phyloP scores from a whole-genome alignment of 1,140 invertebrate genomes.

The Leptonema lineaticorne region DNA sequence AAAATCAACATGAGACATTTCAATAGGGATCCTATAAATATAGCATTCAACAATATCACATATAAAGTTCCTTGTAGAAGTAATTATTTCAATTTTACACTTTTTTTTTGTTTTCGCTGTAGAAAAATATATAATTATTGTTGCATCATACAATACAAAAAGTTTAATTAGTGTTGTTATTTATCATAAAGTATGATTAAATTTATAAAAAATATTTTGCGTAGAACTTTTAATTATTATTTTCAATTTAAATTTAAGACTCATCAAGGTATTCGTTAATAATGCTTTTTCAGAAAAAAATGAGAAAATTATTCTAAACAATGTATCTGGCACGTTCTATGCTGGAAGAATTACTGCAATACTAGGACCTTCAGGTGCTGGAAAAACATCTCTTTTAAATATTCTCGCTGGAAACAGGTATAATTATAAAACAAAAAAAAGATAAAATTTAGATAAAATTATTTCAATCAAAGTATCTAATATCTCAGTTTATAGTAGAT shows the following conservation, averaged over 20 bases:
- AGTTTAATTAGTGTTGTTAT: no score
- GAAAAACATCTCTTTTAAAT: slow-evolving; percentile 79
- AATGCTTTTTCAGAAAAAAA: slow-evolving; percentile 28
- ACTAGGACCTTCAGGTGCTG: slow-evolving; percentile 84
- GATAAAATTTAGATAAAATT: no score
- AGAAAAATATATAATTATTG: no score
- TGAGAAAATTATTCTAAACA: slow-evolving; percentile 63
- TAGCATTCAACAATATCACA: slow-evolving; percentile 31
- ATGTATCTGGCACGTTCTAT: slow-evolving; percentile 65
- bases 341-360: slow-evolving; percentile 76
- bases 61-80: slow-evolving; percentile 29
- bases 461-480: no score
- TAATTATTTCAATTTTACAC: no score
- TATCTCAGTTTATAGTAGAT: no score
- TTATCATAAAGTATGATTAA: no score
- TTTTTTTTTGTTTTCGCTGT: no score
- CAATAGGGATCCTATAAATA: slow-evolving; percentile 27
- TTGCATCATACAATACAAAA: no score
- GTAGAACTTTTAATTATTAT: not conserved
- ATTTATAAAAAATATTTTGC: not conserved
- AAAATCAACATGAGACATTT: slow-evolving; percentile 20
- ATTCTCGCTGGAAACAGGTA: slow-evolving; percentile 76
- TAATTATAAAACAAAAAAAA: slow-evolving; percentile 39
- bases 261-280: no score
- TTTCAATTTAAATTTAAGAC: not conserved